phyloP scores from a whole-genome alignment of 2,113 vertebrate species.

The Daphoenositta chrysoptera region DNA sequence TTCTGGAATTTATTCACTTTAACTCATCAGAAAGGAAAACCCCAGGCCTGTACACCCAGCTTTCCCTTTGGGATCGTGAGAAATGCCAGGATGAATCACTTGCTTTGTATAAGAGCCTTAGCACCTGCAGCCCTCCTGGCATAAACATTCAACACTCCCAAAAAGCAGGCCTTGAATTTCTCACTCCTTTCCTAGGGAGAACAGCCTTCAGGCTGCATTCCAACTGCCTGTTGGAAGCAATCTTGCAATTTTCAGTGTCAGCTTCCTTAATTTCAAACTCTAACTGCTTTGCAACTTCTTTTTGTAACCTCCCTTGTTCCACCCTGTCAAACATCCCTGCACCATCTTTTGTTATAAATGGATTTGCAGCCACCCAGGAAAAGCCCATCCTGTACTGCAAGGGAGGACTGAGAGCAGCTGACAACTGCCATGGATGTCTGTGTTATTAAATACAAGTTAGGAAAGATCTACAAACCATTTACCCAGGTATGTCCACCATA shows the following conservation, averaged over 20 bases:
- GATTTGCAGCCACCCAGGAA: neutral
- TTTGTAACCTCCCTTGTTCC: neutral
- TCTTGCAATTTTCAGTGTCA: neutral
- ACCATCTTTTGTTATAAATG: neutral
- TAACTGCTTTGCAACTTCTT: neutral
- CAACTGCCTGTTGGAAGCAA: neutral
- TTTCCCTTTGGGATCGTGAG: neutral
- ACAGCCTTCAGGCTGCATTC: neutral
- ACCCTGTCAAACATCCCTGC: neutral
- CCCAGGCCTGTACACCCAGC: neutral
- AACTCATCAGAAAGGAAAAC: neutral
- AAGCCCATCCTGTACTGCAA: neutral
- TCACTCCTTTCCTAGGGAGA: neutral
- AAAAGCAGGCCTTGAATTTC: neutral
- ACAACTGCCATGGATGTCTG: neutral
- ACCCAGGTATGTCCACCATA: neutral
- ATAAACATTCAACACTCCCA: neutral
- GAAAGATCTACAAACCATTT: neutral
- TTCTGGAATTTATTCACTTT: neutral
- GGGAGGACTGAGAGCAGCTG: neutral
- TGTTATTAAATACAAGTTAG: neutral
- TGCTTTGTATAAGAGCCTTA: neutral
- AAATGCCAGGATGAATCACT: neutral
- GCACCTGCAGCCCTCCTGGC: neutral
- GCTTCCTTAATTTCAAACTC: neutral